phyloP scores from a whole-genome alignment of 2,888 invertebrate genomes.

The Sinotaia quadrata region DNA sequence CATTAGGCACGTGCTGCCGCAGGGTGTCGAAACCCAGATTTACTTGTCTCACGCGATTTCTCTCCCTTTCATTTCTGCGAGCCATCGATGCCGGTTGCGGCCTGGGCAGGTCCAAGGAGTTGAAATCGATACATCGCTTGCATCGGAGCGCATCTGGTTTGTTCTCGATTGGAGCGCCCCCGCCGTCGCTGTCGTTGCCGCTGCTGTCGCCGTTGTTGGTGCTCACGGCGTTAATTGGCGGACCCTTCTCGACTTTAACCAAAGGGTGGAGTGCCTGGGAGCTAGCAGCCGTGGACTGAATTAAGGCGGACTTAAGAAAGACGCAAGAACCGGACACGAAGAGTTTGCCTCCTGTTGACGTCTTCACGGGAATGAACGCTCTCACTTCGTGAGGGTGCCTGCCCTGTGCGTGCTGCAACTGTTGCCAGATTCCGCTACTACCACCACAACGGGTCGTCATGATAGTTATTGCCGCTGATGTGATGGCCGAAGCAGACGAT shows the following conservation, averaged over 20 bases:
- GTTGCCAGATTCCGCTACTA: no score
- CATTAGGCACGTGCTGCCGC: slow-evolving; percentile 66
- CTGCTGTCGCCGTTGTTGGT: slow-evolving; percentile 39
- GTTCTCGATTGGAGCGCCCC: slow-evolving; percentile 26
- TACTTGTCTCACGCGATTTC: slow-evolving; percentile 91
- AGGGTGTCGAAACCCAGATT: slow-evolving; percentile 68
- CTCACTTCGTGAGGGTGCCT: slow-evolving; percentile 19
- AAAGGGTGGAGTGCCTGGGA: slow-evolving; percentile 50
- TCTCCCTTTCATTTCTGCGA: slow-evolving; percentile 91
- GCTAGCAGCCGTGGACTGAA: slow-evolving; percentile 56
- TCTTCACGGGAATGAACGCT: slow-evolving; percentile 14
- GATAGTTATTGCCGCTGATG: background rate
- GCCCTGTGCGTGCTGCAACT: no score
- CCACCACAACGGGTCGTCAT: background rate
- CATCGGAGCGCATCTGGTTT: slow-evolving; percentile 57
- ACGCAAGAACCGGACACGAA: slow-evolving; percentile 55
- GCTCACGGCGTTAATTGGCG: slow-evolving; percentile 43
- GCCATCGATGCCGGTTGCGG: slow-evolving; percentile 82
- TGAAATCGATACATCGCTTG: slow-evolving; percentile 62
- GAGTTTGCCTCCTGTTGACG: slow-evolving; percentile 33
- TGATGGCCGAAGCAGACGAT: background rate
- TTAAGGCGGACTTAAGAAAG: slow-evolving; percentile 47
- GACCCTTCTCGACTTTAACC: slow-evolving; percentile 37
- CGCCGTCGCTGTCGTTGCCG: background rate
- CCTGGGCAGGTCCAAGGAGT: slow-evolving; percentile 55